phyloP scores from a whole-genome alignment of 2,113 vertebrate genomes.

The Apeltes quadracus region DNA sequence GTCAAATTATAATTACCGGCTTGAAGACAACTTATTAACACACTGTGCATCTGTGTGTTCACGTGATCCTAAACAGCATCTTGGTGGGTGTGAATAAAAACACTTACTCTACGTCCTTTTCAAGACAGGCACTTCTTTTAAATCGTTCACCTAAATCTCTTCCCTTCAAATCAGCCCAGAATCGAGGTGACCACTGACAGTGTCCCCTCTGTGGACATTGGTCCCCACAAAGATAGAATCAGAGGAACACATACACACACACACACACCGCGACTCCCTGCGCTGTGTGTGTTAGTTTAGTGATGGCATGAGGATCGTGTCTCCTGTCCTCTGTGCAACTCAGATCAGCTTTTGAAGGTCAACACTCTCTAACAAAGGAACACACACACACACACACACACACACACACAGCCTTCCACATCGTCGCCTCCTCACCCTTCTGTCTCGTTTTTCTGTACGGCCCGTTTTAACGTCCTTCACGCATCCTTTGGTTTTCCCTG shows the following conservation, averaged over 20 bases:
- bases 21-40: neutral
- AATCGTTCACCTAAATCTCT: neutral
- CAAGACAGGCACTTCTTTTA: neutral
- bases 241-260: neutral
- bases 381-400: slow-evolving; percentile 22
- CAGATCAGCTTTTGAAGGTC: slow-evolving; percentile 63
- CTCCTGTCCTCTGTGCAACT: slow-evolving; percentile 39
- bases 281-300: slow-evolving; percentile 24
- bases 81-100: neutral
- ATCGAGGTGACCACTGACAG: accelerated
- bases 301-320: slow-evolving; percentile 43
- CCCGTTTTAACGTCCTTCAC: slow-evolving; percentile 23
- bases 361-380: slow-evolving; percentile 37
- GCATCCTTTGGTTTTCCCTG: neutral
- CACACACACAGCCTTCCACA: slow-evolving; percentile 18
- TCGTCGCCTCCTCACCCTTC: slow-evolving; percentile 26
- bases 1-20: neutral
- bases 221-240: neutral
- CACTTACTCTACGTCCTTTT: neutral
- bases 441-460: neutral
- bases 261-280: neutral
- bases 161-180: neutral
- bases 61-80: neutral
- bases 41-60: neutral
- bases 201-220: neutral